These are phyloP conservation scores for Phytoseiulus persimilis DNA, from an alignment of 2,888 invertebrate species.

Conservation along the genomic window DNA sequence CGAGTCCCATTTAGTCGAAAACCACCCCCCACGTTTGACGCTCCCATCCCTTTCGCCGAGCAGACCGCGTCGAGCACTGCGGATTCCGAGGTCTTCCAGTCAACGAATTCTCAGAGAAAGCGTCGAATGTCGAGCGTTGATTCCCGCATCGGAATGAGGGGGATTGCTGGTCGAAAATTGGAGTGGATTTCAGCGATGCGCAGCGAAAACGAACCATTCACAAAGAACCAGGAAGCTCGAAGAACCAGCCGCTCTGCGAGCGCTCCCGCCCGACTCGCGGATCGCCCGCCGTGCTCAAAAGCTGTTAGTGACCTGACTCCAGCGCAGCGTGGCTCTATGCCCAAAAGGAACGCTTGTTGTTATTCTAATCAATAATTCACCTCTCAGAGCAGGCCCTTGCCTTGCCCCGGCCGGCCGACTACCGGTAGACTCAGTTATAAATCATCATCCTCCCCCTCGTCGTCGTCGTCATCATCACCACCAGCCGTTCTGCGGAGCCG, in stretches of 20 bases:
- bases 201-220: too few relatives aligned
- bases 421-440: background rate
- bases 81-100: too few relatives aligned
- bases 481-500: background rate
- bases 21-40: too few relatives aligned
- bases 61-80: too few relatives aligned
- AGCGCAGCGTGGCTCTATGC: background rate
- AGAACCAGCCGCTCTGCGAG: background rate
- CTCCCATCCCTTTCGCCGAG: too few relatives aligned
- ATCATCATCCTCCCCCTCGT: background rate
- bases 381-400: background rate
- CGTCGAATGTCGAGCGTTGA: too few relatives aligned
- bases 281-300: background rate
- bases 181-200: too few relatives aligned
- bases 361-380: background rate
- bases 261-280: background rate
- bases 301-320: background rate
- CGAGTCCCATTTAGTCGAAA: too few relatives aligned
- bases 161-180: too few relatives aligned
- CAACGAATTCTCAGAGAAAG: too few relatives aligned
- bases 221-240: background rate
- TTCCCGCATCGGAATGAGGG: too few relatives aligned
- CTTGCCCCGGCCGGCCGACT: background rate
- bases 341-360: background rate
- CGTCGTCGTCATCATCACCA: background rate